Conservation (phyloP, 2,797 vertebrate genomes). For the Sarcophilus harrisii region DNA sequence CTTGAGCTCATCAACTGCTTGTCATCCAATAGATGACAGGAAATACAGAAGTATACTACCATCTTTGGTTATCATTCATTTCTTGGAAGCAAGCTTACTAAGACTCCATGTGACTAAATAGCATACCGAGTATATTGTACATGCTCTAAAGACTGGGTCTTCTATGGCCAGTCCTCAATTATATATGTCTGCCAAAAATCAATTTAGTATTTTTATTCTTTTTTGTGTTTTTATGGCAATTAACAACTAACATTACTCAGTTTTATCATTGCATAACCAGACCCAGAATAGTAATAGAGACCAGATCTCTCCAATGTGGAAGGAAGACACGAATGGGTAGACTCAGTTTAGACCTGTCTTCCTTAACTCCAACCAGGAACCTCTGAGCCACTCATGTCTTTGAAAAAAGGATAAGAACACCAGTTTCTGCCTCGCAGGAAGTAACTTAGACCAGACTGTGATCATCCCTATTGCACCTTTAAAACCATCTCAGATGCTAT, state of each 20-base stretch:
- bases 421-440: not conserved
- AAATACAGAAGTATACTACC: not conserved
- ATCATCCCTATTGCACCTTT: not conserved
- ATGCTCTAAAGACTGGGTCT: not conserved
- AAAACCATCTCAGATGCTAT: not conserved
- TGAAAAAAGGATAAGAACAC: not conserved
- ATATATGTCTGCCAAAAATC: not conserved
- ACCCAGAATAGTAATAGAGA: not conserved
- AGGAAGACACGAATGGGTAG: not conserved
- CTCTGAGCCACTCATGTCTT: not conserved
- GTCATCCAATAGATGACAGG: not conserved
- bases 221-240: not conserved
- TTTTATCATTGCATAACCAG: not conserved
- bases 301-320: not conserved
- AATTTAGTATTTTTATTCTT: not conserved
- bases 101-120: not conserved
- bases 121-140: not conserved
- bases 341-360: not conserved
- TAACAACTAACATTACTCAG: not conserved
- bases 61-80: not conserved
- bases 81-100: not conserved
- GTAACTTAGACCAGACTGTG: not conserved
- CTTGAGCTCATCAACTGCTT: not conserved
- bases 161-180: not conserved
- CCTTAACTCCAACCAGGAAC: not conserved